These are phyloP conservation scores for Etheostoma cragini DNA, from an alignment of 2,113 vertebrate species.

Conservation along the genomic window DNA sequence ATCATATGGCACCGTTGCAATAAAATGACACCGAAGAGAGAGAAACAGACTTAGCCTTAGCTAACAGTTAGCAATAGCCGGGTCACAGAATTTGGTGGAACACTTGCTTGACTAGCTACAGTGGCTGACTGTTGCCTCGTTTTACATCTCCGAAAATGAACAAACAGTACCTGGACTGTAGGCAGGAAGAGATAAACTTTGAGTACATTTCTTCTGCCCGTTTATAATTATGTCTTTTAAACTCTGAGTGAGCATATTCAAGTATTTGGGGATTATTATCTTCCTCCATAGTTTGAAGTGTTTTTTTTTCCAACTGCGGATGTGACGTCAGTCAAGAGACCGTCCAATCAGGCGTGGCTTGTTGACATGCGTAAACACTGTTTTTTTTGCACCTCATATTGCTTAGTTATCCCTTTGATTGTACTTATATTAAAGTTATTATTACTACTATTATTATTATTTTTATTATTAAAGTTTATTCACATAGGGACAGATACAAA, in stretches of 20 bases:
- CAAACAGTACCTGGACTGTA: conserved; percentile 72
- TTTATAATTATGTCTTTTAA: conserved; percentile 69
- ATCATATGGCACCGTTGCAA: conserved; percentile 27
- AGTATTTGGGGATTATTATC: conserved; percentile 37
- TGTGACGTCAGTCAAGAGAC: neutral
- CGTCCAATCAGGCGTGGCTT: conserved; percentile 39
- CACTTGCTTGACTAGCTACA: neutral
- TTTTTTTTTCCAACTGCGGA: conserved; percentile 27
- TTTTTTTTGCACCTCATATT: neutral
- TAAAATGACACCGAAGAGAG: neutral
- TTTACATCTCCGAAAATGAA: neutral
- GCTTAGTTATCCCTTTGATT: neutral
- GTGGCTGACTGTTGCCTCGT: neutral
- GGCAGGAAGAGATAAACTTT: conserved; percentile 77
- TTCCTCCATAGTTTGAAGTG: conserved; percentile 44
- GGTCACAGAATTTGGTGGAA: neutral
- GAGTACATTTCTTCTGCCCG: conserved; percentile 82
- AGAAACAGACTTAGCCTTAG: neutral
- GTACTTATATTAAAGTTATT: neutral
- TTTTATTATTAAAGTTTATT: too few relatives aligned
- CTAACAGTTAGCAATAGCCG: neutral
- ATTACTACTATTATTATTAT: too few relatives aligned
- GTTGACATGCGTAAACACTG: too few relatives aligned
- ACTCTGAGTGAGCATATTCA: conserved; percentile 74
- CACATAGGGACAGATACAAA: too few relatives aligned